These are phyloP conservation scores for Gouania willdenowi DNA, from an alignment of 2,797 vertebrate species.

Conservation along the genomic window DNA sequence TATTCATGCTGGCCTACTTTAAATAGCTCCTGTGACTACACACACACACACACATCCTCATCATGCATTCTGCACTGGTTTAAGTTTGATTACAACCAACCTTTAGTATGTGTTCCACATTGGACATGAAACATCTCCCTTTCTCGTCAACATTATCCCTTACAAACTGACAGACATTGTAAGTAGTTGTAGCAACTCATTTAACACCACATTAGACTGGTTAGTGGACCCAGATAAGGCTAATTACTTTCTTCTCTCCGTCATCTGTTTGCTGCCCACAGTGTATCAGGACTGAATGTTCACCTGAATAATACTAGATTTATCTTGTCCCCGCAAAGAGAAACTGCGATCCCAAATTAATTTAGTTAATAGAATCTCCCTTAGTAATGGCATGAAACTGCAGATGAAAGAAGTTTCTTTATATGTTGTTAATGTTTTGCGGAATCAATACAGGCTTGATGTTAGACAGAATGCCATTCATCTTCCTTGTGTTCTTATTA, in stretches of 20 bases:
- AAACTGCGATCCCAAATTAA: conserved; percentile 19
- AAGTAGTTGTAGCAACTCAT: conserved; percentile 18
- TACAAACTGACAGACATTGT: conserved; percentile 12
- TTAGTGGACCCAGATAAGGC: conserved; percentile 10
- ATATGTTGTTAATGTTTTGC: no score
- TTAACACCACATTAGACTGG: conserved; percentile 30
- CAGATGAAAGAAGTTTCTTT: conserved; percentile 14
- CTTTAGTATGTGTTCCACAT: conserved; percentile 21
- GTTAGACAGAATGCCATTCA: no score
- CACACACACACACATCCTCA: conserved; percentile 47
- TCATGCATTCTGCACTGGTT: conserved; percentile 58
- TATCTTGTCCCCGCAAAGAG: conserved; percentile 15
- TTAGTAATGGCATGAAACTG: conserved; percentile 8
- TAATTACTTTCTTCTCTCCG: conserved; percentile 5
- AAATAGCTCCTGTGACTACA: conserved; percentile 51
- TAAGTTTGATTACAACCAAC: conserved; percentile 50
- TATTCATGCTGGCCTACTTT: conserved; percentile 81
- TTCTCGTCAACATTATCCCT: conserved; percentile 2
- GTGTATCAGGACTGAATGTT: conserved; percentile 13
- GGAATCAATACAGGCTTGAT: no score
- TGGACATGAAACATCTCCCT: conserved; percentile 13
- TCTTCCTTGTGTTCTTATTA: no score
- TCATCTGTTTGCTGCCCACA: conserved; percentile 10
- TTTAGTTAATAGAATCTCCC: conserved; percentile 34
- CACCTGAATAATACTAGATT: conserved; percentile 12